phyloP scores from a whole-genome alignment of 1,140 invertebrate genomes.

The Drosophila tropicalis region DNA sequence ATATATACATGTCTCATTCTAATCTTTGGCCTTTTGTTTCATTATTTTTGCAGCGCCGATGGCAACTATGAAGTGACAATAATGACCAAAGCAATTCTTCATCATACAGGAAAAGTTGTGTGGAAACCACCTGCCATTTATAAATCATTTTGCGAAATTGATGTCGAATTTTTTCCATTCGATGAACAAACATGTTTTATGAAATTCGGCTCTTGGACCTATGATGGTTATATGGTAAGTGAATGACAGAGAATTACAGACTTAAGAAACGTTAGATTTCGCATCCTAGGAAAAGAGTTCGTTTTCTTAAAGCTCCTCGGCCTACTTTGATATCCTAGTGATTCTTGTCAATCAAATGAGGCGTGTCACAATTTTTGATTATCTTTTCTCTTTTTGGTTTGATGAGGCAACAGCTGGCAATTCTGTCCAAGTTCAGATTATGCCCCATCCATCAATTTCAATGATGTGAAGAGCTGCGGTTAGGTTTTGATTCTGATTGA shows the following conservation, averaged over 20 bases:
- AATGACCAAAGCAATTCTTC: constrained; percentile 97
- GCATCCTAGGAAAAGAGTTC: too few relatives aligned
- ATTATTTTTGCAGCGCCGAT: constrained; percentile 89
- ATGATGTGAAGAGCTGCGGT: constrained; percentile 5
- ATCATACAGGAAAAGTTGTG: constrained; percentile 95
- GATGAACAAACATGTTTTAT: constrained; percentile 98
- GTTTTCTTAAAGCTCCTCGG: neutral
- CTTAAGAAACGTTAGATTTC: too few relatives aligned
- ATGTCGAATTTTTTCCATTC: constrained; percentile 98
- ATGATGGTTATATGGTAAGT: constrained; percentile 94
- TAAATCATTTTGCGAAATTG: constrained; percentile 98
- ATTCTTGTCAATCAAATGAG: constrained; percentile 35
- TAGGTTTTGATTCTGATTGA: constrained; percentile 45
- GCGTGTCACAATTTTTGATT: constrained; percentile 3
- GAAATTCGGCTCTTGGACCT: constrained; percentile 98
- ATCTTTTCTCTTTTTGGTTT: constrained; percentile 1
- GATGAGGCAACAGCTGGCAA: constrained; percentile 37
- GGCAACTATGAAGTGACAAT: constrained; percentile 99
- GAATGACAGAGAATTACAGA: neutral
- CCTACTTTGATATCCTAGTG: neutral
- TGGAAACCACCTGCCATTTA: constrained; percentile 99
- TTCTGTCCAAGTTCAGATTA: constrained; percentile 44
- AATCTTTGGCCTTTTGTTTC: neutral
- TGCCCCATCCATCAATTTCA: constrained; percentile 62
- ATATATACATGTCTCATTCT: constrained; percentile 10